phyloP scores from a whole-genome alignment of 2,113 vertebrate species.

The Neolamprologus sp. region DNA sequence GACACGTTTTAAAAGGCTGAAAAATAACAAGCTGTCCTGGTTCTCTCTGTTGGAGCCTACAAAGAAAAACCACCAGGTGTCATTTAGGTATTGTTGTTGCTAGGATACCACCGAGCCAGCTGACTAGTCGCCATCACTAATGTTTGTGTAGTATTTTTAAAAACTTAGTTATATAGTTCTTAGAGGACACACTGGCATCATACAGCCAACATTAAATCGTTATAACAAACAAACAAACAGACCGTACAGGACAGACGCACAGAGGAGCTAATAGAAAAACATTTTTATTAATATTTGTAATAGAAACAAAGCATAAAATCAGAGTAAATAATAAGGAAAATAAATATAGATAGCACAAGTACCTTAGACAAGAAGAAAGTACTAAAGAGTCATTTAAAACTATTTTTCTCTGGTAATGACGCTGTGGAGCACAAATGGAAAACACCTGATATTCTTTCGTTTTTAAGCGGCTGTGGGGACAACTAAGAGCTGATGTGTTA shows the following conservation, averaged over 20 bases:
- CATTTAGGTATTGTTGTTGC: conserved; percentile 2
- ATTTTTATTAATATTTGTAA: not conserved
- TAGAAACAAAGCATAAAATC: not conserved
- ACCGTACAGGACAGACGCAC: not conserved
- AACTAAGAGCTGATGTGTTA: not conserved
- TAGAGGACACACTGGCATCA: not conserved
- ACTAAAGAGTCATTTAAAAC: not conserved
- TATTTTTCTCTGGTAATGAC: not conserved
- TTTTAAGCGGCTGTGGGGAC: not conserved
- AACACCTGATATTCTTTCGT: not conserved
- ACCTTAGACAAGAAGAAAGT: not conserved
- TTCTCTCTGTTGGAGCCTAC: not conserved
- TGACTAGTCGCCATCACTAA: not conserved
- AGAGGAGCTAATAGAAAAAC: not conserved
- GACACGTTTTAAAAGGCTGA: not conserved
- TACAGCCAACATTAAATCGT: not conserved
- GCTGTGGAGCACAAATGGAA: not conserved
- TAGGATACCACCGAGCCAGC: conserved; percentile 2
- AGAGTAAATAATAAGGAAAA: not conserved
- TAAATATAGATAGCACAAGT: not conserved
- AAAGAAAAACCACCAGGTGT: not conserved
- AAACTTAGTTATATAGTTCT: not conserved
- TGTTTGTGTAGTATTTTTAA: not conserved
- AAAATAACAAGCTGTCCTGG: not conserved
- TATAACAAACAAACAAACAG: not conserved